These are phyloP conservation scores for Cyclophora albipunctata DNA, from an alignment of 2,888 invertebrate genomes.

Conservation along the genomic window DNA sequence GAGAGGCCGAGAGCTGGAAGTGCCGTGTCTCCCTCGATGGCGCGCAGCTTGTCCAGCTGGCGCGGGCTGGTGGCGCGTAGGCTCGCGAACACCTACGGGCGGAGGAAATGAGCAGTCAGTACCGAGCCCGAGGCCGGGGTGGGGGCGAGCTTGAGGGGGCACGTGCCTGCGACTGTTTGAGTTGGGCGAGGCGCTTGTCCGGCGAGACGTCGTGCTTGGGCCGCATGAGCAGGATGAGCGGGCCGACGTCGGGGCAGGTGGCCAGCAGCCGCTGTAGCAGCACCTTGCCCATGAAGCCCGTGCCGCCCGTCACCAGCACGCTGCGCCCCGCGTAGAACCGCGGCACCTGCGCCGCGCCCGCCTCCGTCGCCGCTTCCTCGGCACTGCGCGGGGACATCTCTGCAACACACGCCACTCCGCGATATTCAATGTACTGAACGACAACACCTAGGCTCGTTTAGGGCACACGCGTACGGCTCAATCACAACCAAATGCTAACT, in stretches of 20 bases:
- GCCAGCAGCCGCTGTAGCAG: constrained; percentile 81
- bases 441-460: too few species aligned
- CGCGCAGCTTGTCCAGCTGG: constrained; percentile 76
- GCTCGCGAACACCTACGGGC: constrained; percentile 73
- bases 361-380: constrained; percentile 73
- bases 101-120: background rate
- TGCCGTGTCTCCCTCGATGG: constrained; percentile 78
- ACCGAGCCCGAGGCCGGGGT: too few species aligned
- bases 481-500: too few species aligned
- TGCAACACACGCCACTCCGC: too few species aligned
- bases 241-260: constrained; percentile 77
- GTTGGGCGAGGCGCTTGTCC: constrained; percentile 55
- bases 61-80: constrained; percentile 69
- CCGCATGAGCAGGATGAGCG: constrained; percentile 76
- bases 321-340: constrained; percentile 15
- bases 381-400: constrained; percentile 68
- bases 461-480: too few species aligned
- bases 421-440: too few species aligned
- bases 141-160: constrained; percentile 3
- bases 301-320: too few species aligned
- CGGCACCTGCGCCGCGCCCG: constrained; percentile 44
- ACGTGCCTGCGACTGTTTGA: constrained; percentile 73
- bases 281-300: constrained; percentile 27
- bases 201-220: constrained; percentile 72
- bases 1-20: constrained; percentile 74